A percentile compares a stretch with the other conserved stretches of the same genome.
phyloP scores from a whole-genome alignment of 23 tunicate species.

The Corella eumyota region DNA sequence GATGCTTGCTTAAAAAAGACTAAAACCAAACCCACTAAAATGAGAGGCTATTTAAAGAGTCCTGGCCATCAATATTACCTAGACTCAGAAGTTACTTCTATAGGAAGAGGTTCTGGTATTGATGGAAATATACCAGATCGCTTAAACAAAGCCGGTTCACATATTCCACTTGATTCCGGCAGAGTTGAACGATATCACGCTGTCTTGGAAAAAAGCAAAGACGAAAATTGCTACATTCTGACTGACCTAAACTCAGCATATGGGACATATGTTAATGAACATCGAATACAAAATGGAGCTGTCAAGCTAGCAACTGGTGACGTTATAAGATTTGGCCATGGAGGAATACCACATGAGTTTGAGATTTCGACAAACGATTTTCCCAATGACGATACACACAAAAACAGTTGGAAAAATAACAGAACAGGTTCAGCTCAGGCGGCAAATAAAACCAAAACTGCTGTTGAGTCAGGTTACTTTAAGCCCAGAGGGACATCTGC shows the following conservation, averaged over 20 bases:
- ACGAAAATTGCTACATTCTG: constrained; percentile 30
- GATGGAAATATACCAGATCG: not conserved
- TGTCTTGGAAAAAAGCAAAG: constrained; percentile 38
- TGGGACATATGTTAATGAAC: constrained; percentile 75
- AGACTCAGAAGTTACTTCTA: constrained; percentile 31
- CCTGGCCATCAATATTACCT: constrained; percentile 40
- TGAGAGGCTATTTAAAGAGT: constrained; percentile 43
- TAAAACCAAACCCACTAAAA: too few species aligned
- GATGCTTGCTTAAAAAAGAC: too few species aligned
- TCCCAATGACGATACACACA: not conserved
- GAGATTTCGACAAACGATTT: constrained; percentile 1
- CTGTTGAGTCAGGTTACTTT: constrained; percentile 12
- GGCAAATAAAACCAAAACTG: too few species aligned
- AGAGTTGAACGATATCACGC: constrained; percentile 65
- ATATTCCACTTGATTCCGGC: constrained; percentile 44
- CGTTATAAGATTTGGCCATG: constrained; percentile 62
- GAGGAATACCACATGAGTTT: constrained; percentile 69
- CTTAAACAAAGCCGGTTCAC: constrained; percentile 29
- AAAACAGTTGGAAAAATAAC: not conserved
- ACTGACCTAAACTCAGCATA: constrained; percentile 61
- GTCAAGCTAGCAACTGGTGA: constrained; percentile 58
- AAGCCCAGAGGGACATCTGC: not conserved
- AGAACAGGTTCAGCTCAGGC: too few species aligned
- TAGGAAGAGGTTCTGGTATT: constrained; percentile 36
- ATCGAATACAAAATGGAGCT: constrained; percentile 57